Percentiles rank a stretch among this genome's conserved stretches.
Evolutionary conservation across 2,888 invertebrate genomes (phyloP).

Genomic region (Podabrus alpinus): DNA sequence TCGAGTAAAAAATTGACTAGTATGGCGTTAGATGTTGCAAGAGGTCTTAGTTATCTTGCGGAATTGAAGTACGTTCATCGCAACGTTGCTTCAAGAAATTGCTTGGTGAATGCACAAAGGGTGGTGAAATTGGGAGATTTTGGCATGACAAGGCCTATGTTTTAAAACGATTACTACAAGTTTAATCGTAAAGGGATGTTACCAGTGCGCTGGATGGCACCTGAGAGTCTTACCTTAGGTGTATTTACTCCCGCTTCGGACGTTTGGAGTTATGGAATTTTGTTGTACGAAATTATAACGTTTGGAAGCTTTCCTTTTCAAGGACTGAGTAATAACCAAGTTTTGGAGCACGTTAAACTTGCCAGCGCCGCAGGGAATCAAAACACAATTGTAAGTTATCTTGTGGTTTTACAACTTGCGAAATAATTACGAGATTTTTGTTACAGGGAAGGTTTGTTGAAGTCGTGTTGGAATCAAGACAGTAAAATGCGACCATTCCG

Average conservation of each 20-base stretch:
- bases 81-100: constrained; percentile 78
- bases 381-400: constrained; percentile 75
- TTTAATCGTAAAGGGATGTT: constrained; percentile 86
- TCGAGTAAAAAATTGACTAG: constrained; percentile 77
- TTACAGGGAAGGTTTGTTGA: constrained; percentile 72
- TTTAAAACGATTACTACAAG: constrained; percentile 87
- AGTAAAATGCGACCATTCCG: constrained; percentile 72
- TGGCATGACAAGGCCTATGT: constrained; percentile 88
- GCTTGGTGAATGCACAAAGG: constrained; percentile 69
- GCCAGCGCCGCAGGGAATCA: constrained; percentile 80
- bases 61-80: constrained; percentile 87
- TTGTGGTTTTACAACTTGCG: not conserved
- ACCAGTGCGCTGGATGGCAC: constrained; percentile 93
- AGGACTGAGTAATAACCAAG: constrained; percentile 83
- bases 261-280: constrained; percentile 88
- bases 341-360: constrained; percentile 76
- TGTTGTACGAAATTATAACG: constrained; percentile 86
- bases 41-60: constrained; percentile 83
- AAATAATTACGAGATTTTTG: constrained; percentile 5
- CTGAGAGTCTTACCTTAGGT: constrained; percentile 81
- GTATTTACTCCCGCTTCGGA: constrained; percentile 86
- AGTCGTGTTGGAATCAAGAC: constrained; percentile 79
- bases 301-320: constrained; percentile 92
- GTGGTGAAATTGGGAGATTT: constrained; percentile 88
- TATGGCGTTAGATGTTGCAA: constrained; percentile 87